Conservation (phyloP, 1,140 invertebrate species). For the Bombus sibiricus region DNA sequence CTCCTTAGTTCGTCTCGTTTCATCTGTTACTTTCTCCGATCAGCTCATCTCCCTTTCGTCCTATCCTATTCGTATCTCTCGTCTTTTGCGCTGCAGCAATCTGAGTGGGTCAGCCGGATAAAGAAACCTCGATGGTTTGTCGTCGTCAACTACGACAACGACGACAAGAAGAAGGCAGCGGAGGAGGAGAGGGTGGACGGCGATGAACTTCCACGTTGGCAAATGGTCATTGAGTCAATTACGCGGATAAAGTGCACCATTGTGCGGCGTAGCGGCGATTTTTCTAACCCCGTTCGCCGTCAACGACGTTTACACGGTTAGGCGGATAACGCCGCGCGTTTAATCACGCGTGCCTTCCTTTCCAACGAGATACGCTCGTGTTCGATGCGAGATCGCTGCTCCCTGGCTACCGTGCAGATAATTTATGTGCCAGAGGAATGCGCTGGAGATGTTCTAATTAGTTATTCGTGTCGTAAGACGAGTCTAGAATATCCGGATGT, state of each 20-base stretch:
- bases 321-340: constrained; percentile 57
- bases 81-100: constrained; percentile 70
- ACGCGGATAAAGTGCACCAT: constrained; percentile 80
- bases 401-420: background rate
- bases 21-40: background rate
- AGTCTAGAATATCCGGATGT: too few species aligned
- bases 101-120: constrained; percentile 75
- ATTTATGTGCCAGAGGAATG: background rate
- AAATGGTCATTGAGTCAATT: constrained; percentile 82
- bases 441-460: constrained; percentile 10
- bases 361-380: background rate
- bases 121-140: constrained; percentile 70
- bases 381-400: background rate
- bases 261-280: constrained; percentile 77
- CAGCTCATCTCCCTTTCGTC: constrained; percentile 8
- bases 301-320: constrained; percentile 60
- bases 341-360: constrained; percentile 59
- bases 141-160: constrained; percentile 55
- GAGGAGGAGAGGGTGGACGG: constrained; percentile 16
- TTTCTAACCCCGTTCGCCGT: constrained; percentile 76
- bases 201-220: constrained; percentile 71
- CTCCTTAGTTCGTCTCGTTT: constrained; percentile 1
- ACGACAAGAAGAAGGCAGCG: background rate
- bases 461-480: background rate
- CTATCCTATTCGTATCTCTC: constrained; percentile 1